phyloP scores from a whole-genome alignment of 1,140 invertebrate species.

The Cydia amplana region DNA sequence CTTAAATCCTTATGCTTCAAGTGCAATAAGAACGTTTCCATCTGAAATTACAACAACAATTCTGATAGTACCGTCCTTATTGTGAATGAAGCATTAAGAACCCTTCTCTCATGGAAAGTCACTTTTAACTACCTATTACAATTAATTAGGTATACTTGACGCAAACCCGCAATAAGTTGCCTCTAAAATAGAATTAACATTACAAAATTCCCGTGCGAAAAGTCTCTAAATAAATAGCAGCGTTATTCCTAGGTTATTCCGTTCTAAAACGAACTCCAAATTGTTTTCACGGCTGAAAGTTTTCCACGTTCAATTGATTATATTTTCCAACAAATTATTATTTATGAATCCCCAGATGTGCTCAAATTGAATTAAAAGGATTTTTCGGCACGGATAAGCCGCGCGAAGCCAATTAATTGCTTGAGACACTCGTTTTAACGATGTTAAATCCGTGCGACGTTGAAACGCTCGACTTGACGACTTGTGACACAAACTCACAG shows the following conservation, averaged over 20 bases:
- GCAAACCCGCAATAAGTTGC: too few species aligned
- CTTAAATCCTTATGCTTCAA: too few species aligned
- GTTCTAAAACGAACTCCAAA: background rate
- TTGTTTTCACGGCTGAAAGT: background rate
- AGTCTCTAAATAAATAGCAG: background rate
- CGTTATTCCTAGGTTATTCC: too few species aligned
- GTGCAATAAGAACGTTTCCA: too few species aligned
- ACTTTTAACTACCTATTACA: too few species aligned
- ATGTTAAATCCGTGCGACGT: background rate
- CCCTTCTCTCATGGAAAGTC: too few species aligned
- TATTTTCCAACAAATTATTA: constrained; percentile 24
- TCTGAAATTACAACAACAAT: too few species aligned
- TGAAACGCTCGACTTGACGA: background rate
- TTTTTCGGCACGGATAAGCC: constrained; percentile 5
- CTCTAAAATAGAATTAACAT: background rate
- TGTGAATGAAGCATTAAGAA: too few species aligned
- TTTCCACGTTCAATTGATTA: constrained; percentile 9
- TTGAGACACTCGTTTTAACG: constrained; percentile 18
- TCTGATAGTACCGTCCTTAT: too few species aligned
- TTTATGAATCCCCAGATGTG: constrained; percentile 28
- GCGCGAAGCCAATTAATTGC: constrained; percentile 18
- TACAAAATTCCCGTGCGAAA: background rate
- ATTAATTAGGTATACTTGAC: too few species aligned
- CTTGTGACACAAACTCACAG: background rate
- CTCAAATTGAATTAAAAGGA: constrained; percentile 6